Conservation (phyloP, 2,888 invertebrate species). For the Ganaspis brasiliensis region DNA sequence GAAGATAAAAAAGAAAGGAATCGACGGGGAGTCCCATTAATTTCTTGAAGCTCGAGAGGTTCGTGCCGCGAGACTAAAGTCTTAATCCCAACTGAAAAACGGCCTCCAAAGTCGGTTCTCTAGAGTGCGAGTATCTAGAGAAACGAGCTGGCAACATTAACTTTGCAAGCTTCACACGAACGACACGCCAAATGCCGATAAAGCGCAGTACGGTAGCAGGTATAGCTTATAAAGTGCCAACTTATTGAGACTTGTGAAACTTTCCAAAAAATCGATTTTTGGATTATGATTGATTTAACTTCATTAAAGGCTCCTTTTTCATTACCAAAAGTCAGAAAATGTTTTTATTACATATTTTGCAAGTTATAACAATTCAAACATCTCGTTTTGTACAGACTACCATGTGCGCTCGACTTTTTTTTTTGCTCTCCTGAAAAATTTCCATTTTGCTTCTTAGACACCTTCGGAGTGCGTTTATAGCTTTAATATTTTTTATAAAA, state of each 20-base stretch:
- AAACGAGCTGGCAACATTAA: slow-evolving; percentile 50
- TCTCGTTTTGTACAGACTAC: too few species aligned
- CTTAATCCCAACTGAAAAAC: slow-evolving; percentile 64
- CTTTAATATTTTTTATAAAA: too few species aligned
- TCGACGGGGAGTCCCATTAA: slow-evolving; percentile 64
- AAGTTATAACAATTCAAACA: too few species aligned
- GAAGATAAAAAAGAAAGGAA: slow-evolving; percentile 51
- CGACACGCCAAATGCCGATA: slow-evolving; percentile 8
- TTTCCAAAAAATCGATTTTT: not conserved
- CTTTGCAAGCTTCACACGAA: slow-evolving; percentile 14
- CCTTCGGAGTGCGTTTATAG: too few species aligned
- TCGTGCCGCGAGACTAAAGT: slow-evolving; percentile 60
- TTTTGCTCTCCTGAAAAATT: too few species aligned
- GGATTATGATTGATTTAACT: too few species aligned
- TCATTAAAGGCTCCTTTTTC: too few species aligned
- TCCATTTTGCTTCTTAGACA: too few species aligned
- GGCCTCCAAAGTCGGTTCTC: slow-evolving; percentile 59
- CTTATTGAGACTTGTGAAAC: slow-evolving; percentile 1
- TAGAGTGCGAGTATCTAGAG: slow-evolving; percentile 36
- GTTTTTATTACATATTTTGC: too few species aligned
- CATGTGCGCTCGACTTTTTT: too few species aligned
- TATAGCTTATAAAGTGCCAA: not conserved
- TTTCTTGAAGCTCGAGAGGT: slow-evolving; percentile 57
- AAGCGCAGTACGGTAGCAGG: not conserved
- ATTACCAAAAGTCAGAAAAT: too few species aligned